phyloP scores from a whole-genome alignment of 2,113 vertebrate genomes.

The Pseudorasbora parva region DNA sequence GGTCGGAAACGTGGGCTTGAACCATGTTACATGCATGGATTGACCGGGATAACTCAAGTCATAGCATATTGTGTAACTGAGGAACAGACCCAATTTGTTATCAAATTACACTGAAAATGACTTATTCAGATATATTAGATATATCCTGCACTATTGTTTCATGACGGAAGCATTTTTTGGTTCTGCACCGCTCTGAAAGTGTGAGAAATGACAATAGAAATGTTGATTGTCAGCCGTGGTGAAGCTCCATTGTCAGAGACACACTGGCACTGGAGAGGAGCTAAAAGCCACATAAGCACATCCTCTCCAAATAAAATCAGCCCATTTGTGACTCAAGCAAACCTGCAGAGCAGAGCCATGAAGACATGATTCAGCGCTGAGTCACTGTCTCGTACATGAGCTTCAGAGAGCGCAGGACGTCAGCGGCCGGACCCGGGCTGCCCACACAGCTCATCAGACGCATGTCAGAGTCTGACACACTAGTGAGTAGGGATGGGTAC shows the following conservation, averaged over 20 bases:
- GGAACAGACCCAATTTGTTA: too few relatives aligned
- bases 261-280: background rate
- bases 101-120: too few relatives aligned
- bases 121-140: too few relatives aligned
- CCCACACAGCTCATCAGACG: background rate
- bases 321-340: background rate
- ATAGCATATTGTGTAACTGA: too few relatives aligned
- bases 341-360: background rate
- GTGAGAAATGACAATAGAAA: too few relatives aligned
- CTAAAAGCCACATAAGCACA: background rate
- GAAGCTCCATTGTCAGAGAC: background rate
- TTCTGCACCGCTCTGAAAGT: too few relatives aligned
- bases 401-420: background rate
- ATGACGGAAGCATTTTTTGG: too few relatives aligned
- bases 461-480: background rate
- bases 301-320: background rate
- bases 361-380: constrained; percentile 7
- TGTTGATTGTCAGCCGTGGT: background rate
- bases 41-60: too few relatives aligned
- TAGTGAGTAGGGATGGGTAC: too few relatives aligned
- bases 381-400: background rate
- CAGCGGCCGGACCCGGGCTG: background rate
- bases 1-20: too few relatives aligned
- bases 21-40: too few relatives aligned
- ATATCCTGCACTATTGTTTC: too few relatives aligned